phyloP scores from a whole-genome alignment of 2,888 invertebrate species.

The Himalopsyche tibetana region DNA sequence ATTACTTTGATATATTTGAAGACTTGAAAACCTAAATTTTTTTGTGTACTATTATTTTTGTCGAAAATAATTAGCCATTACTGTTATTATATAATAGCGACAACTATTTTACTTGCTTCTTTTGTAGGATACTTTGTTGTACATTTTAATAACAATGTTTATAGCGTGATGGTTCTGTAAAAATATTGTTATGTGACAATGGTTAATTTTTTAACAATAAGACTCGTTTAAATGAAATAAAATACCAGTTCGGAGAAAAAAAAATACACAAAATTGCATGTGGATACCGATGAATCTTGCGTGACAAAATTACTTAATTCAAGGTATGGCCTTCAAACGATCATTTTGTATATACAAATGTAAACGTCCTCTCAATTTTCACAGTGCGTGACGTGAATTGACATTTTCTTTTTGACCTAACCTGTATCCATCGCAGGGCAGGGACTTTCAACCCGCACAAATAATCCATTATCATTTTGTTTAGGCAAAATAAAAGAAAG shows the following conservation, averaged over 20 bases:
- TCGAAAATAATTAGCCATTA: too few species aligned
- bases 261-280: not conserved
- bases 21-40: too few species aligned
- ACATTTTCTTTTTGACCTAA: not conserved
- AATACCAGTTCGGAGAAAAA: not conserved
- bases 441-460: too few species aligned
- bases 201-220: not conserved
- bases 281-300: not conserved
- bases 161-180: not conserved
- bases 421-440: not conserved
- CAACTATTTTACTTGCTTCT: too few species aligned
- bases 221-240: not conserved
- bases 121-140: too few species aligned
- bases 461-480: too few species aligned
- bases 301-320: not conserved
- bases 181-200: not conserved
- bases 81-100: too few species aligned
- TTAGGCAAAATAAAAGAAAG: too few species aligned
- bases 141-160: too few species aligned
- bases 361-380: constrained; percentile 26
- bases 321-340: not conserved
- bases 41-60: too few species aligned
- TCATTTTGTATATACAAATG: not conserved
- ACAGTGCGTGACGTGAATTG: not conserved
- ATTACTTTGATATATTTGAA: too few species aligned